These are phyloP conservation scores for Stenurella melanura DNA, from an alignment of 2,888 invertebrate species.

Conservation along the genomic window DNA sequence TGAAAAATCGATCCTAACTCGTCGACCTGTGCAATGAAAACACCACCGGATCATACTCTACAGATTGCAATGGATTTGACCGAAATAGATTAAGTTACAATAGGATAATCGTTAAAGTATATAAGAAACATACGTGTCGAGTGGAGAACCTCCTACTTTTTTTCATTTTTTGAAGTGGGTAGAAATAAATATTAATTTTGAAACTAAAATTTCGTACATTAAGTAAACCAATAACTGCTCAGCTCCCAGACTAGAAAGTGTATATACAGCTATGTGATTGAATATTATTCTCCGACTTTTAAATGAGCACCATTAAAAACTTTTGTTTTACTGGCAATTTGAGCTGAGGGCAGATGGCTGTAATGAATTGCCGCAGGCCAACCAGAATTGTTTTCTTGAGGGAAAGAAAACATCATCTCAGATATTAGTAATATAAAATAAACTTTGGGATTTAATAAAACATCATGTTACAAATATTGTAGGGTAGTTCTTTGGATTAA, in stretches of 20 bases:
- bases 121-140: too few relatives aligned
- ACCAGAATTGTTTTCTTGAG: constrained; percentile 25
- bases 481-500: not conserved
- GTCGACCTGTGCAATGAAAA: too few relatives aligned
- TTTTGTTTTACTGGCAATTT: constrained; percentile 40
- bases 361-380: constrained; percentile 36
- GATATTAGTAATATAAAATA: constrained; percentile 4
- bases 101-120: too few relatives aligned
- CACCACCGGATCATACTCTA: too few relatives aligned
- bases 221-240: not conserved
- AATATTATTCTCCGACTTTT: constrained; percentile 34
- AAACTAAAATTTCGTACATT: too few relatives aligned
- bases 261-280: constrained; percentile 24
- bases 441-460: not conserved
- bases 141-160: too few relatives aligned
- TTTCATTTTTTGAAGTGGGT: too few relatives aligned
- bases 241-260: not conserved
- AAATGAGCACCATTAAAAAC: constrained; percentile 41
- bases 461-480: not conserved
- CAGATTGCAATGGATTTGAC: too few relatives aligned
- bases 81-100: too few relatives aligned
- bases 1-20: too few relatives aligned
- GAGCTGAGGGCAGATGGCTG: constrained; percentile 40
- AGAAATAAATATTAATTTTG: too few relatives aligned
- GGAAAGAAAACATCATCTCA: constrained; percentile 30